phyloP scores from a whole-genome alignment of 2,113 vertebrate genomes.

The Delphinapterus leucas region DNA sequence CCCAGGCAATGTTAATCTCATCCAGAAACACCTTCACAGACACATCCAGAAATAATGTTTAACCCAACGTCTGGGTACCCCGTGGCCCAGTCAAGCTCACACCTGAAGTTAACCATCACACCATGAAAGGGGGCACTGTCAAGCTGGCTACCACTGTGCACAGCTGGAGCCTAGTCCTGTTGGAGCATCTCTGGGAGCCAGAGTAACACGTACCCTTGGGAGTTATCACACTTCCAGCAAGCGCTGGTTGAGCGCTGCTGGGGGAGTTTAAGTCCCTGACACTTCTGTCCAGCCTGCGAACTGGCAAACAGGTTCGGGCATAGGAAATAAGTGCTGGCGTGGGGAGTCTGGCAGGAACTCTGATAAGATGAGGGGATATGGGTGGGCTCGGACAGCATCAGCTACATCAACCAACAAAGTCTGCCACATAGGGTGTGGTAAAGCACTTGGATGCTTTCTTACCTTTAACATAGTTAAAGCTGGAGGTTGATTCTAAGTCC shows the following conservation, averaged over 20 bases:
- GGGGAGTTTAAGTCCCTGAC: too few relatives aligned
- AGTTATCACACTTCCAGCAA: background rate
- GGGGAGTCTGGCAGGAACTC: background rate
- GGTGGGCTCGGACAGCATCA: too few relatives aligned
- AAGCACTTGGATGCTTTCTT: background rate
- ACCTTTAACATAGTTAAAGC: background rate
- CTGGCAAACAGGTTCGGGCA: background rate
- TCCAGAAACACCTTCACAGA: background rate
- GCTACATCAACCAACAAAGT: too few relatives aligned
- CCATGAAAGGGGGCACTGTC: background rate
- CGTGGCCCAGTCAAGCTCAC: background rate
- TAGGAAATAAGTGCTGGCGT: background rate
- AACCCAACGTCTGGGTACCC: background rate
- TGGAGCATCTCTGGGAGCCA: background rate
- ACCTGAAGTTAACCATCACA: background rate
- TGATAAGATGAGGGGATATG: background rate
- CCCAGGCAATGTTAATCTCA: background rate
- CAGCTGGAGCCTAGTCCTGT: background rate
- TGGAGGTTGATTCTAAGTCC: background rate
- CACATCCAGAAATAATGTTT: background rate
- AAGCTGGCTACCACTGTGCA: background rate
- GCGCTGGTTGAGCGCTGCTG: background rate
- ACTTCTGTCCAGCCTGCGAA: background rate
- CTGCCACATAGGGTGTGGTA: too few relatives aligned
- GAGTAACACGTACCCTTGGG: too few relatives aligned